Evolutionary conservation across 2,797 vertebrate species (phyloP), one percentile per base, ranked within the genome.

Genomic region (Schizopygopsis pylzovi): DNA sequence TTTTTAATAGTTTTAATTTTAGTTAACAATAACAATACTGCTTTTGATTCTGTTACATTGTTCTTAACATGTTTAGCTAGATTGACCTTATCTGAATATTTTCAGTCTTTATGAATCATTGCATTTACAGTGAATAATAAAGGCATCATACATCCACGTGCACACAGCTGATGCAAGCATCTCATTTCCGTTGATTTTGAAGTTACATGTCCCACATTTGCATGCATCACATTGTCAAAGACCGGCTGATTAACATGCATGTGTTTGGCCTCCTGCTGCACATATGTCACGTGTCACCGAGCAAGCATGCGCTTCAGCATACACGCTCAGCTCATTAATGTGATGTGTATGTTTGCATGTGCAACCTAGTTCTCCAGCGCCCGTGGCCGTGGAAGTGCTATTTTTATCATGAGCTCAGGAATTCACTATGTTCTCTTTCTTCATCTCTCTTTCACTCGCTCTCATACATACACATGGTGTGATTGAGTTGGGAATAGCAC

Each of bases 391-490:
- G 90, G 90, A 91, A 83, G 82, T 89, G 89, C 79, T 95, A 95
- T 94, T 94, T 93, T 92, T 94, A 94, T 92, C 90, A 90, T 88
- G 89, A 87, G 88, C 89, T 92, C 90, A 93, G 92, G 91, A 92
- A 93, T 94, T 88, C 88, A 91, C 89, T 86, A 87, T 85, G 90
- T 87, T 85, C 88, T 83, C 47, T 87, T 83, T 90, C 85, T 63
- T n/a, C 33, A 68, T 61, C 43, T 43, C 81, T 84, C 88, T 86
- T 78, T 88, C 85, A 85, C 80, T 86, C 22, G 49, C 70, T 85
- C 83, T 61, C n/a, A 25, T n/a, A 43, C 39, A 89, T 65, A 81
- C 41, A 47, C 84, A 47, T 63, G 68, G 71, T 72, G 65, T 77
- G 25, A 59, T 18, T 43, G 37, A 25, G 71, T 15, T 73, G 16